Evolutionary conservation across 2,888 invertebrate genomes (phyloP), one percentile per base, ranked within the genome.

Genomic region (Pseudococcus viburni): DNA sequence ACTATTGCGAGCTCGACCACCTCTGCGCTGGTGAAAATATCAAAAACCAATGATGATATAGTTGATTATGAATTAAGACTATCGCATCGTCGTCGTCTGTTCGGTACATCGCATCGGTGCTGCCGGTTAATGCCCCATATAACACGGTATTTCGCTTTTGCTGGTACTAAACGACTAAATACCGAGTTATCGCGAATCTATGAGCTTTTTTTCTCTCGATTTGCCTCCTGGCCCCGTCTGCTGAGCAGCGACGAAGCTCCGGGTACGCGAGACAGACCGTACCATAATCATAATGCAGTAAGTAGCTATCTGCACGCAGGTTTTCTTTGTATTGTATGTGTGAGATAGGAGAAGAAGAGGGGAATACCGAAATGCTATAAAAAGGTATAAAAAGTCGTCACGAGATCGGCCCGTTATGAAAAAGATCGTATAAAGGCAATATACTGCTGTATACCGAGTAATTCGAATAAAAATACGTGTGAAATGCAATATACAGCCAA

Each of bases 11-110:
- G 12, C 51, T 51, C 51, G 51, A 51, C 51, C 51, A 51, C 51
- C 51, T 15, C 51, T 5, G 26, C 22, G 26, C 26, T 33, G 26
- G 33, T 26, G 39, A 77, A n/a, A 77, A 33, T 26, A 26, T 77
- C 33, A 39, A 39, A 77, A 77, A 26, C 77, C 77, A 33, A 77
- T 77, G 77, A 77, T 22, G 26, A 68, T 68, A 22, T 73, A 73
- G 15, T 73, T 73, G 73, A 73, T 73, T 73, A 73, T 77, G 39
- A 77, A 33, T 77, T 77, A 77, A 39, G 39, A 39, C 77, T 77
- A 39, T 77, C 17, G 17, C 51, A 17, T 33, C 26, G 26, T 33
- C 5, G 77, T 77, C 77, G 39, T 77, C 17, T 17, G 64, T 22
- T 64, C 59, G 59, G 7, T 73, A 73, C 15, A 15, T 68, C 51